Percentiles rank a stretch among this genome's conserved stretches.
These are phyloP conservation scores for Eumaeus atala DNA, from an alignment of 1,140 invertebrate genomes.

Conservation along the genomic window DNA sequence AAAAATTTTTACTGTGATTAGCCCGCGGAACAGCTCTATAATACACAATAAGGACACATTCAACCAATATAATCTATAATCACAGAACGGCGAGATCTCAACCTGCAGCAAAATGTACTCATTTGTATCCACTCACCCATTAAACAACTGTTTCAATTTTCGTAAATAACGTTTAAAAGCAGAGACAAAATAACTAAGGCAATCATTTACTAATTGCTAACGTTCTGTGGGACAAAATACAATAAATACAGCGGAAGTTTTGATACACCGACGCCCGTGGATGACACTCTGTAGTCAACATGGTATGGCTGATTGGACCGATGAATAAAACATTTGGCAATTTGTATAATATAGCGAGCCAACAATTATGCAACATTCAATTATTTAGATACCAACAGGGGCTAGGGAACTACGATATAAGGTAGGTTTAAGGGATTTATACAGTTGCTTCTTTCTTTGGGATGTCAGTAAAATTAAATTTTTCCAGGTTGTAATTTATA, in stretches of 20 bases:
- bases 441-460: too few relatives aligned
- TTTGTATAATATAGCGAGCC: slow-evolving; percentile 56
- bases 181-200: slow-evolving; percentile 48
- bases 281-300: slow-evolving; percentile 51
- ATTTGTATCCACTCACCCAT: too few relatives aligned
- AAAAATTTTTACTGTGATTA: too few relatives aligned
- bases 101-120: too few relatives aligned
- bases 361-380: slow-evolving; percentile 57
- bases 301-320: slow-evolving; percentile 59
- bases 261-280: slow-evolving; percentile 47
- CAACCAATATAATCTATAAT: too few relatives aligned
- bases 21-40: too few relatives aligned
- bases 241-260: slow-evolving; percentile 18
- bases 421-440: too few relatives aligned
- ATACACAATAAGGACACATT: too few relatives aligned
- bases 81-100: too few relatives aligned
- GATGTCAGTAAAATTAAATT: too few relatives aligned
- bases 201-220: slow-evolving; percentile 35
- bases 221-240: slow-evolving; percentile 14
- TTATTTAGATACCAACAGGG: slow-evolving; percentile 30
- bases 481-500: too few relatives aligned
- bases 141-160: neutral
- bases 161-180: slow-evolving; percentile 23
- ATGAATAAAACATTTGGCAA: slow-evolving; percentile 68
- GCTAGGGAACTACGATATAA: neutral